Evolutionary conservation across 2,113 vertebrate genomes (phyloP).

Genomic region (Raja brachyura): DNA sequence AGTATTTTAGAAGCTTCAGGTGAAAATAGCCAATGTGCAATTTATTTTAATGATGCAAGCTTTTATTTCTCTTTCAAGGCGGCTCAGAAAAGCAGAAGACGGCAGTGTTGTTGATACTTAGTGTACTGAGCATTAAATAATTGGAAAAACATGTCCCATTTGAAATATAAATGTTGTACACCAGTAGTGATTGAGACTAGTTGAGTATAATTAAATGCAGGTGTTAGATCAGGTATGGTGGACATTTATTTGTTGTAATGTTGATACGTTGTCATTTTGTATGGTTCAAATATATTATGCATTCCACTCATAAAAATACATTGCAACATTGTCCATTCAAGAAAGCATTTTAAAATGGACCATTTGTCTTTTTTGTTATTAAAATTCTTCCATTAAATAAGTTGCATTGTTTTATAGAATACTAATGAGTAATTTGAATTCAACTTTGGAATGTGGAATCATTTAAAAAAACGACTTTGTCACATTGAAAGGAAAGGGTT

Average conservation of each 20-base stretch:
- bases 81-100: background rate
- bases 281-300: background rate
- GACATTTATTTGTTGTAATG: background rate
- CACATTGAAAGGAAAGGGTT: background rate
- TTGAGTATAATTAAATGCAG: background rate
- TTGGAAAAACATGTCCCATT: background rate
- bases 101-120: background rate
- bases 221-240: background rate
- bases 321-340: background rate
- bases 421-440: background rate
- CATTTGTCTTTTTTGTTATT: background rate
- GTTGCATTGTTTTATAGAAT: background rate
- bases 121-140: constrained; percentile 1
- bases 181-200: background rate
- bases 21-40: constrained; percentile 4
- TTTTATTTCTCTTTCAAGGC: background rate
- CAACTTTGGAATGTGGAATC: constrained; percentile 13
- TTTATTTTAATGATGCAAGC: background rate
- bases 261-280: background rate
- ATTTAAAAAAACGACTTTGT: background rate
- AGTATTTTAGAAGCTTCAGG: background rate
- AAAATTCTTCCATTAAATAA: background rate
- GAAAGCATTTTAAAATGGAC: background rate
- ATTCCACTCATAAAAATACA: background rate
- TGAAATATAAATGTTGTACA: background rate